A percentile compares a stretch with the other conserved stretches of the same genome.
phyloP scores from a whole-genome alignment of 2,113 vertebrate genomes.

The Boulengeromyrus knoepffleri region DNA sequence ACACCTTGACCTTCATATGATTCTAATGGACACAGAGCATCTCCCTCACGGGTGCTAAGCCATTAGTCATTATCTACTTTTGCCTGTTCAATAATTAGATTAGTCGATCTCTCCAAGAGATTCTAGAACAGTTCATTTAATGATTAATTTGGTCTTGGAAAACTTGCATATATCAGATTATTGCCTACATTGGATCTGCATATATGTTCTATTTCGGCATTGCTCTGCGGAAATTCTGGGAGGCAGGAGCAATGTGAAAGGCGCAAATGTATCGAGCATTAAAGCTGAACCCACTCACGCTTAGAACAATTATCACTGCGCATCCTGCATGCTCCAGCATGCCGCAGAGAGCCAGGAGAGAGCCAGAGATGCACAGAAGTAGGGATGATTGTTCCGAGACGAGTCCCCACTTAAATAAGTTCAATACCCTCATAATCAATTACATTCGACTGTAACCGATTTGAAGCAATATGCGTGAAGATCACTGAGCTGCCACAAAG shows the following conservation, averaged over 20 bases:
- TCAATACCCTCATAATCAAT: conserved; percentile 1
- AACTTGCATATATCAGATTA: conserved; percentile 49
- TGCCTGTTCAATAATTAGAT: not conserved
- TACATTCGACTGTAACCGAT: not conserved
- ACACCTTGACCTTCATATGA: not conserved
- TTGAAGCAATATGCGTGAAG: conserved; percentile 4
- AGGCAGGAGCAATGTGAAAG: conserved; percentile 47
- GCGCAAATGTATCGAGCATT: conserved; percentile 52
- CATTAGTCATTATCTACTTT: not conserved
- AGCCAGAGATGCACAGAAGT: not conserved
- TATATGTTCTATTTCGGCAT: conserved; percentile 52
- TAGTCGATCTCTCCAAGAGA: not conserved
- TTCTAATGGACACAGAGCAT: not conserved
- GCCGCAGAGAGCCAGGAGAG: conserved; percentile 25
- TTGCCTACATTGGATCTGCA: conserved; percentile 47
- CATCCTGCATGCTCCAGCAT: conserved; percentile 52
- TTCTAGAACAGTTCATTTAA: not conserved
- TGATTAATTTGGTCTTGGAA: conserved; percentile 19
- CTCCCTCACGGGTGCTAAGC: not conserved
- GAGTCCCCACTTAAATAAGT: not conserved
- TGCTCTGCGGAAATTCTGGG: conserved; percentile 57
- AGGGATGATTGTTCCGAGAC: not conserved
- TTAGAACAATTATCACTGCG: conserved; percentile 56
- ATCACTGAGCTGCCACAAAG: not conserved
- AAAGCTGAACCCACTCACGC: conserved; percentile 22